Evolutionary conservation across 2,888 invertebrate genomes (phyloP).

Genomic region (Idaea dimidiata): DNA sequence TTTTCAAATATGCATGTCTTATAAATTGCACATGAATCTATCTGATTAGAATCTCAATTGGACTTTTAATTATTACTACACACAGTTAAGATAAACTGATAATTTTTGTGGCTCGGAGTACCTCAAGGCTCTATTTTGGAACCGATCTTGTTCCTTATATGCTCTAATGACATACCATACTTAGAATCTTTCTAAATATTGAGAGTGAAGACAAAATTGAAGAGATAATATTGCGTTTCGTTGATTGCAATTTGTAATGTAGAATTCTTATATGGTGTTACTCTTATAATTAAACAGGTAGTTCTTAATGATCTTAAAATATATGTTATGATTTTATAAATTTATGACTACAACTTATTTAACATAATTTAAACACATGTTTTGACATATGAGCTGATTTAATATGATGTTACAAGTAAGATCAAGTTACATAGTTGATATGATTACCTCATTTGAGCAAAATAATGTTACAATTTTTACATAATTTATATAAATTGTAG

Average conservation of each 20-base stretch:
- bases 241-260: constrained; percentile 5
- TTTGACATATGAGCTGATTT: neutral
- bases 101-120: constrained; percentile 13
- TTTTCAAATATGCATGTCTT: constrained; percentile 24
- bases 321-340: neutral
- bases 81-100: constrained; percentile 26
- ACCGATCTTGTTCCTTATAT: constrained; percentile 25
- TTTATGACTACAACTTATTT: neutral
- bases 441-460: neutral
- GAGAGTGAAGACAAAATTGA: constrained; percentile 10
- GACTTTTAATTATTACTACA: constrained; percentile 23
- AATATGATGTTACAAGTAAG: neutral
- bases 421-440: neutral
- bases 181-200: constrained; percentile 19
- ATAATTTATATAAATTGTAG: neutral
- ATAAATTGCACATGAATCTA: constrained; percentile 19
- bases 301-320: neutral
- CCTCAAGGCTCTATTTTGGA: constrained; percentile 23
- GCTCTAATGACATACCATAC: constrained; percentile 18
- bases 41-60: constrained; percentile 19
- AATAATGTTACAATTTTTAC: neutral
- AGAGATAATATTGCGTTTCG: constrained; percentile 7
- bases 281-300: neutral
- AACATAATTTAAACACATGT: neutral
- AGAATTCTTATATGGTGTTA: neutral